Base-by-base conservation (phyloP, 2,888 invertebrate genomes). In the Microctonus brassicae region DNA sequence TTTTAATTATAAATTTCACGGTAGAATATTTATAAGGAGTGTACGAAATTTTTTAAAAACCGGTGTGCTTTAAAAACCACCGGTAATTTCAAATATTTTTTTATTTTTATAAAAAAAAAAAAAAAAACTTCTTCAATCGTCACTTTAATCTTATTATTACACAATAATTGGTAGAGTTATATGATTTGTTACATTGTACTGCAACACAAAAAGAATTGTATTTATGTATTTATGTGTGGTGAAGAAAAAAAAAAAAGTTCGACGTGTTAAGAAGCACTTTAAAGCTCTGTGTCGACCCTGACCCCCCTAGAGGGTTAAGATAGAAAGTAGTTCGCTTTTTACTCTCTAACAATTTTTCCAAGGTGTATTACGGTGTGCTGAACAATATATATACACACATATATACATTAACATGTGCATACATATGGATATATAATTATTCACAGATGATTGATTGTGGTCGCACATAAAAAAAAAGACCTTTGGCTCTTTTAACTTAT, bases 251-350 rank as follows among this genome's bases (percentile, higher is more conserved):
- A 17, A 47, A 17, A 47, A 9, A 7, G 17, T 6, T 17, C 47
- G 6, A 17, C 17, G 52, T 42, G 63, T 65, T 62, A 22, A 69
- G 70, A 70, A 70, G 65, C 33, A 67, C 42, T 63, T 63, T 29
- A 63, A 42, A 33, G 24, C 36, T 34, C 22, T 11, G 5, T 61
- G 36, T 34, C 42, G 63, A 63, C 63, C 63, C 42, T 63, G 63
- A 63, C 63, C 63, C 47, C 24, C 13, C n/a, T n/a, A 34, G 34
- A 57, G 42, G 22, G n/a, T 24, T 24, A 5, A 47, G n/a, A 26
- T 26, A 36, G 20, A 61, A 36, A 34, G 13, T 63, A 39, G 24
- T 29, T 42, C 22, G 9, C 26, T 42, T 13, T 22, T 11, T 22
- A 20, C 63, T 42, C 24, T 63, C 24, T 13, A 10, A 7, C 63